phyloP scores from a whole-genome alignment of 2,888 invertebrate genomes.

The Drosophila nr. perissopoda region DNA sequence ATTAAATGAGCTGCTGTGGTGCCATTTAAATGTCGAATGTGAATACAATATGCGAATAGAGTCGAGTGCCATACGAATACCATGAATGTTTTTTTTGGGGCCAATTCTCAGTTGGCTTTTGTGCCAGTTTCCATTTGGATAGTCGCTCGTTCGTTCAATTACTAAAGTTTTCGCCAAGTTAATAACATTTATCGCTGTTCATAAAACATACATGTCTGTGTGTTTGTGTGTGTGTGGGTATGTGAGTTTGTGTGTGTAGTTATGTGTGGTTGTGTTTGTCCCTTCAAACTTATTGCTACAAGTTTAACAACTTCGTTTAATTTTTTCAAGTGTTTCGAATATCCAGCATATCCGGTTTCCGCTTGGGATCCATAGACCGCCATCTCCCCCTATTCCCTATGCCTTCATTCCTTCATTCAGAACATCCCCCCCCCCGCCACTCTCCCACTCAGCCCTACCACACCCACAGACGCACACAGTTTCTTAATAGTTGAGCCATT shows the following conservation, averaged over 20 bases:
- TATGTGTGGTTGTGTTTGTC: conserved; percentile 27
- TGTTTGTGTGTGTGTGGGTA: conserved; percentile 3
- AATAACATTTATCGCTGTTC: conserved; percentile 72
- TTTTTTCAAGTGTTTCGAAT: conserved; percentile 33
- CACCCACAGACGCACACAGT: conserved; percentile 5
- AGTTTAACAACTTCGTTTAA: conserved; percentile 63
- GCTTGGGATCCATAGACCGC: conserved; percentile 43
- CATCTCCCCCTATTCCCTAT: neutral
- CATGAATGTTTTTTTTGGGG: conserved; percentile 6
- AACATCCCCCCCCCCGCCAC: neutral
- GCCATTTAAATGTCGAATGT: conserved; percentile 10
- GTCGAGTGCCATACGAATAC: conserved; percentile 29
- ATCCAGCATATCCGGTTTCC: conserved; percentile 53
- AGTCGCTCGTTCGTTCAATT: conserved; percentile 64
- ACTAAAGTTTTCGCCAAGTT: conserved; percentile 71
- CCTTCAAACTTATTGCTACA: conserved; percentile 70
- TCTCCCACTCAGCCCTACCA: neutral
- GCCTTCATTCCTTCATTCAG: neutral
- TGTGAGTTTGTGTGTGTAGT: conserved; percentile 2
- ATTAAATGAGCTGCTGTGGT: conserved; percentile 19
- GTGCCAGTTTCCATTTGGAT: conserved; percentile 45
- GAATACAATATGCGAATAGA: neutral
- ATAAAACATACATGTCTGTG: conserved; percentile 55
- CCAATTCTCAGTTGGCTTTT: conserved; percentile 58
- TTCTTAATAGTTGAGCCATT: conserved; percentile 63